Evolutionary conservation across 1,140 invertebrate species (phyloP).

Genomic region (Dendrolimus punctatus): DNA sequence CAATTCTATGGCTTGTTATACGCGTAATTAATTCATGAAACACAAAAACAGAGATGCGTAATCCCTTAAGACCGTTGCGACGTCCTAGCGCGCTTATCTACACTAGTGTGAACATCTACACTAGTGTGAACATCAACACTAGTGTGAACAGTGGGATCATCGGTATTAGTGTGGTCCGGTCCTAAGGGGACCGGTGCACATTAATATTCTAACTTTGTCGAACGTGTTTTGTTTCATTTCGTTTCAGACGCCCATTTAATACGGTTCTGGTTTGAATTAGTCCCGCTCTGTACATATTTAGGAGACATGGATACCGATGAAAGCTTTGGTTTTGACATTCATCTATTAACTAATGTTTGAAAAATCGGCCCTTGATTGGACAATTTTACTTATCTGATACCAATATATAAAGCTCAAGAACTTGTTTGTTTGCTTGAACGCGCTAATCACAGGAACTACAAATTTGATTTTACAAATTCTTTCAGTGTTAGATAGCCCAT

Average conservation of each 20-base stretch:
- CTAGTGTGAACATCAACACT: constrained; percentile 18
- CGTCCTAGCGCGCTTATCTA: constrained; percentile 27
- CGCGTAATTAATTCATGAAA: constrained; percentile 22
- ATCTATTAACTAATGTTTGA: too few species aligned
- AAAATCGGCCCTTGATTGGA: too few species aligned
- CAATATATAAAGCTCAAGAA: too few species aligned
- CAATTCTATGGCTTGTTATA: background rate
- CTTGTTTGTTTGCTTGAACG: too few species aligned
- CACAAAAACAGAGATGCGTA: constrained; percentile 32
- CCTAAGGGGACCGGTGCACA: constrained; percentile 15
- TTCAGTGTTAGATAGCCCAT: too few species aligned
- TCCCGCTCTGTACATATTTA: background rate
- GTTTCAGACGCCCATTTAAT: constrained; percentile 12
- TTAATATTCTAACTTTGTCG: constrained; percentile 53
- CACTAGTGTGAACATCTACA: constrained; percentile 16
- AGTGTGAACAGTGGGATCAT: constrained; percentile 28
- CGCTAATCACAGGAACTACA: too few species aligned
- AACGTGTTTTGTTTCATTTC: constrained; percentile 36
- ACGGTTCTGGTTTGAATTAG: constrained; percentile 25
- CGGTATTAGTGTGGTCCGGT: constrained; percentile 29
- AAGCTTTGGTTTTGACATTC: too few species aligned
- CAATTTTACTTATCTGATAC: too few species aligned
- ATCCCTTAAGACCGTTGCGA: constrained; percentile 35
- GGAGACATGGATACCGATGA: too few species aligned
- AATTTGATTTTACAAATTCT: too few species aligned